phyloP scores from a whole-genome alignment of 2,888 invertebrate genomes.

The Fragum whitleyi region DNA sequence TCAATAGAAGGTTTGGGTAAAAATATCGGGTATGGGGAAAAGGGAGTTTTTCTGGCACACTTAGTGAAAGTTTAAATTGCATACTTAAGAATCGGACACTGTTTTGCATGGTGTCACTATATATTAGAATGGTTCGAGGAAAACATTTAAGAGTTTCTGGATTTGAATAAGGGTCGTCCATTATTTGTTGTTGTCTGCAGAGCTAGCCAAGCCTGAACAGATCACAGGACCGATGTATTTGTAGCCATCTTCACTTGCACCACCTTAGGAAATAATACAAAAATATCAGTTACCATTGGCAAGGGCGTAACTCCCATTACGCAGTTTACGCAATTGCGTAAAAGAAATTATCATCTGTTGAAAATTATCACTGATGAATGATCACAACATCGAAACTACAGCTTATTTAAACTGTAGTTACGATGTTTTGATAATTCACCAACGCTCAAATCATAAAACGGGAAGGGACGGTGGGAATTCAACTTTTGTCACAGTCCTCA shows the following conservation, averaged over 20 bases:
- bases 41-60: background rate
- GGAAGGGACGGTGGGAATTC: too few species aligned
- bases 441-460: too few species aligned
- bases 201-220: conserved; percentile 62
- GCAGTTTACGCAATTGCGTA: too few species aligned
- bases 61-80: background rate
- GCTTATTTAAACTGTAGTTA: too few species aligned
- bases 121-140: background rate
- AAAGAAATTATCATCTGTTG: background rate
- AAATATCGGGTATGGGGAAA: background rate
- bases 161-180: background rate
- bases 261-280: conserved; percentile 68
- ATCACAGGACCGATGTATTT: conserved; percentile 67
- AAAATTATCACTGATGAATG: background rate
- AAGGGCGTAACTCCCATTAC: too few species aligned
- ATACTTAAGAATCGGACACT: background rate
- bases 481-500: too few species aligned
- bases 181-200: conserved; percentile 2
- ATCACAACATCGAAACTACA: too few species aligned
- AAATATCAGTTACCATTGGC: background rate
- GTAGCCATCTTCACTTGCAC: conserved; percentile 71
- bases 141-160: too few species aligned
- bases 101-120: background rate
- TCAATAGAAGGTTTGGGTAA: background rate
- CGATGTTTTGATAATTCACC: too few species aligned